These are phyloP conservation scores for Phaethornis superciliosus DNA, from an alignment of 2,113 vertebrate species.

Conservation along the genomic window DNA sequence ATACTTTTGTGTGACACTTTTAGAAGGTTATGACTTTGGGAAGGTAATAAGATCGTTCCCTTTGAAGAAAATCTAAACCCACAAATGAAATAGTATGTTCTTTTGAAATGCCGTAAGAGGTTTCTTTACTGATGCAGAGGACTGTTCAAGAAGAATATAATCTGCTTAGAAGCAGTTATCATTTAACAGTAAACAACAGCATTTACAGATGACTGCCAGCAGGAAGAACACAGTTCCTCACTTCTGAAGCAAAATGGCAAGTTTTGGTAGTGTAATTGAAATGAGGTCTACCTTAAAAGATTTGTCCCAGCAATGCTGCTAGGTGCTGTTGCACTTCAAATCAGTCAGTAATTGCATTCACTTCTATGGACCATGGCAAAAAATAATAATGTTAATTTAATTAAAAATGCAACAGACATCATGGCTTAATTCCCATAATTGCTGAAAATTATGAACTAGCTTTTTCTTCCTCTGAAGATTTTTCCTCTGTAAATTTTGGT, in stretches of 20 bases:
- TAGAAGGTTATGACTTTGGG: constrained; percentile 28
- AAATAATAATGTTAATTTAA: background rate
- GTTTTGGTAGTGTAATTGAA: background rate
- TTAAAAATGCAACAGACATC: background rate
- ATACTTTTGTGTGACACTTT: constrained; percentile 49
- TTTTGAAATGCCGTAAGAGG: constrained; percentile 41
- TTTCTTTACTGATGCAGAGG: background rate
- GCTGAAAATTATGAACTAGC: background rate
- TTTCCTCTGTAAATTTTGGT: background rate
- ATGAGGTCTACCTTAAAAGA: background rate
- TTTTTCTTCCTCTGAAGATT: background rate
- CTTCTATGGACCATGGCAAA: background rate
- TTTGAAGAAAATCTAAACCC: constrained; percentile 65
- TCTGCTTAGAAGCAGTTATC: constrained; percentile 1
- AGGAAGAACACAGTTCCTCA: background rate
- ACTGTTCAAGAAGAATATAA: background rate
- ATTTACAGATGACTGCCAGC: background rate
- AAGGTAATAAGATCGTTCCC: constrained; percentile 33
- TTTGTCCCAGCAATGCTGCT: background rate
- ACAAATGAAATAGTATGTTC: constrained; percentile 36
- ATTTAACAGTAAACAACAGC: constrained; percentile 18
- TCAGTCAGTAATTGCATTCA: background rate
- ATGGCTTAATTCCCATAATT: background rate
- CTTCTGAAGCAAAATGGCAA: background rate
- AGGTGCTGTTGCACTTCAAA: background rate